Conservation (phyloP, 2,113 vertebrate species). For the Fulmarus glacialis region DNA sequence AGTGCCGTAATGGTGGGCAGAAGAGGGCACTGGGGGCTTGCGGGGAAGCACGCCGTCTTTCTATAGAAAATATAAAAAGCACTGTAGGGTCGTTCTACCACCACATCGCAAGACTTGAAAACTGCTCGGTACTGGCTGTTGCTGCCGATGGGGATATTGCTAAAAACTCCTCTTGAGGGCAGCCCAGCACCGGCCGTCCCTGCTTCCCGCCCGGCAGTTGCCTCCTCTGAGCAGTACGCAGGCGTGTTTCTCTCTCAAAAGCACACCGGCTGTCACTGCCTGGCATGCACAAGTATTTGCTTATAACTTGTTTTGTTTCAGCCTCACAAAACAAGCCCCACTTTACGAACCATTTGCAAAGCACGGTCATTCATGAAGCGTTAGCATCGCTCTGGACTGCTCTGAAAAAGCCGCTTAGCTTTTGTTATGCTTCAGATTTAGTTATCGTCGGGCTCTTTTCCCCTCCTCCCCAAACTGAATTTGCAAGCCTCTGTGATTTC, state of each 20-base stretch:
- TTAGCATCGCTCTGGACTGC: accelerated
- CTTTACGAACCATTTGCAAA: accelerated
- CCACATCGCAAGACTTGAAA: background rate
- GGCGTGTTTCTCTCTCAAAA: background rate
- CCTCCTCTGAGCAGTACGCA: accelerated
- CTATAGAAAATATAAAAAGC: accelerated
- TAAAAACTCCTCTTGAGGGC: background rate
- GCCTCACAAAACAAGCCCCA: accelerated
- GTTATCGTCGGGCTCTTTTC: accelerated
- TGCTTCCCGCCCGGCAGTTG: background rate
- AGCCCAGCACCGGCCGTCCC: background rate
- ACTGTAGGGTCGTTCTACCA: accelerated
- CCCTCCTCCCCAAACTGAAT: background rate
- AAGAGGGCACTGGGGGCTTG: background rate
- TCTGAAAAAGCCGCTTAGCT: background rate
- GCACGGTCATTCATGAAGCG: accelerated
- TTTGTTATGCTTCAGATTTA: accelerated
- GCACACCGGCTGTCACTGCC: background rate
- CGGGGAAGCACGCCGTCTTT: accelerated
- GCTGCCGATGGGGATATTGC: background rate
- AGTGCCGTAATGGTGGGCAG: accelerated
- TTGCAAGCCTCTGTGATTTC: background rate
- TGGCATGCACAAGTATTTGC: background rate
- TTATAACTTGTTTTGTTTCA: background rate
- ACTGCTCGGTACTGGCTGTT: accelerated